These are phyloP conservation scores for Apogon hyalosoma DNA, from an alignment of 2,797 vertebrate genomes.

Conservation along the genomic window DNA sequence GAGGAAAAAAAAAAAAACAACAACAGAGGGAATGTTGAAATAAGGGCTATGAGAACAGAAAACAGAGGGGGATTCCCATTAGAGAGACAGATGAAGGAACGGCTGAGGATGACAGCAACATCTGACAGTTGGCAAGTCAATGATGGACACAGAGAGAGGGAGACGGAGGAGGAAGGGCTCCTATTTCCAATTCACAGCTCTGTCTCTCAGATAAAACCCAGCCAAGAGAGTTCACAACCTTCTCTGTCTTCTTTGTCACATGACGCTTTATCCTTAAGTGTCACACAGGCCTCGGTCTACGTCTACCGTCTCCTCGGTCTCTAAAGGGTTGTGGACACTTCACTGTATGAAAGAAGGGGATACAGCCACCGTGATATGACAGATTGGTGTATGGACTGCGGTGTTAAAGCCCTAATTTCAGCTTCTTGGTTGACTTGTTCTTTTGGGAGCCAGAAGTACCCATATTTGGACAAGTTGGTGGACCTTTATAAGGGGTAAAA, in stretches of 20 bases:
- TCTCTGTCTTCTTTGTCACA: slow-evolving; percentile 29
- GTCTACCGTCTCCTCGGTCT: not conserved
- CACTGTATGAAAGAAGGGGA: not conserved
- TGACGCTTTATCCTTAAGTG: slow-evolving; percentile 18
- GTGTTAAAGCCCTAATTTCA: too few relatives aligned
- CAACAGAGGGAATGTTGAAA: slow-evolving; percentile 39
- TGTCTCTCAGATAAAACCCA: slow-evolving; percentile 35
- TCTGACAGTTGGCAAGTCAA: slow-evolving; percentile 64
- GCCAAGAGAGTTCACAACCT: slow-evolving; percentile 44
- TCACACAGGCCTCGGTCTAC: slow-evolving; percentile 7
- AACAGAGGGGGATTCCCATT: slow-evolving; percentile 72
- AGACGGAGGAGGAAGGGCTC: slow-evolving; percentile 26
- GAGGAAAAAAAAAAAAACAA: not conserved
- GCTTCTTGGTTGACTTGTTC: too few relatives aligned
- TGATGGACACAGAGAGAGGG: slow-evolving; percentile 65
- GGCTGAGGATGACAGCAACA: slow-evolving; percentile 68
- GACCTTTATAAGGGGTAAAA: too few relatives aligned
- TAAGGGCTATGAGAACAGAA: slow-evolving; percentile 47
- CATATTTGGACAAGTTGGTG: too few relatives aligned
- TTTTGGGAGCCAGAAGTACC: too few relatives aligned
- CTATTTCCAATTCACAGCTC: slow-evolving; percentile 42
- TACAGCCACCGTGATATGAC: too few relatives aligned
- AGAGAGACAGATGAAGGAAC: slow-evolving; percentile 71
- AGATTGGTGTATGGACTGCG: too few relatives aligned
- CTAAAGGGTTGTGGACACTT: slow-evolving; percentile 10